Evolutionary conservation across 2,113 vertebrate genomes (phyloP).

Genomic region (Danio rerio): DNA sequence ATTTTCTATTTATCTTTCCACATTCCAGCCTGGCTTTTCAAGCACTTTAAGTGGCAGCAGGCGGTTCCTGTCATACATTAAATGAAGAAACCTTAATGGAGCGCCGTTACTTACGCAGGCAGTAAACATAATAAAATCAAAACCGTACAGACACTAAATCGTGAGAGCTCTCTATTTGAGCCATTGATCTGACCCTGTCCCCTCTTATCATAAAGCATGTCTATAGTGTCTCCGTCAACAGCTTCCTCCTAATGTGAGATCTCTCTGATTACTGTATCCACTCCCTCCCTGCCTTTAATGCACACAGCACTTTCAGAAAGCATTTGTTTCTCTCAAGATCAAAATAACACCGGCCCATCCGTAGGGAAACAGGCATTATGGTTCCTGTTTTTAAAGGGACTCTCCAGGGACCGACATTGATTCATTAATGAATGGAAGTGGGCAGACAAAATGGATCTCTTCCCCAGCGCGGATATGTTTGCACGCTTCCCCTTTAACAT

Average conservation of each 20-base stretch:
- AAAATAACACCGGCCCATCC: constrained; percentile 64
- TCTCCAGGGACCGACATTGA: constrained; percentile 74
- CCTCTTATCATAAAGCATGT: constrained; percentile 60
- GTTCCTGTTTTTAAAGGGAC: constrained; percentile 55
- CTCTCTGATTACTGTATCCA: constrained; percentile 59
- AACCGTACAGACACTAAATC: constrained; percentile 53
- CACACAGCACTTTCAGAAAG: constrained; percentile 57
- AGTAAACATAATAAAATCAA: constrained; percentile 46
- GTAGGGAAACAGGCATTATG: constrained; percentile 54
- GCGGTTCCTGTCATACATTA: constrained; percentile 1
- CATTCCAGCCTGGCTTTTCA: constrained; percentile 9
- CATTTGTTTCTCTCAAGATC: constrained; percentile 72
- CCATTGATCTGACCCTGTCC: constrained; percentile 60
- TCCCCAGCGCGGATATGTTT: constrained; percentile 75
- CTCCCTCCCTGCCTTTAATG: constrained; percentile 63
- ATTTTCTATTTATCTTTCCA: constrained; percentile 12
- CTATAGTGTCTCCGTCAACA: constrained; percentile 55
- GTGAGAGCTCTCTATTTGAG: constrained; percentile 49
- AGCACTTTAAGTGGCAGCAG: constrained; percentile 5
- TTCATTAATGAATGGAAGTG: constrained; percentile 78
- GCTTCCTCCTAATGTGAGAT: constrained; percentile 59
- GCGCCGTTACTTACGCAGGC: constrained; percentile 36
- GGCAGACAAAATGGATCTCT: constrained; percentile 75
- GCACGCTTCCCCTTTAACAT: constrained; percentile 75
- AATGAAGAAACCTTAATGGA: constrained; percentile 36